These are phyloP conservation scores for Scophthalmus maximus DNA, from an alignment of 2,113 vertebrate genomes.

Conservation along the genomic window DNA sequence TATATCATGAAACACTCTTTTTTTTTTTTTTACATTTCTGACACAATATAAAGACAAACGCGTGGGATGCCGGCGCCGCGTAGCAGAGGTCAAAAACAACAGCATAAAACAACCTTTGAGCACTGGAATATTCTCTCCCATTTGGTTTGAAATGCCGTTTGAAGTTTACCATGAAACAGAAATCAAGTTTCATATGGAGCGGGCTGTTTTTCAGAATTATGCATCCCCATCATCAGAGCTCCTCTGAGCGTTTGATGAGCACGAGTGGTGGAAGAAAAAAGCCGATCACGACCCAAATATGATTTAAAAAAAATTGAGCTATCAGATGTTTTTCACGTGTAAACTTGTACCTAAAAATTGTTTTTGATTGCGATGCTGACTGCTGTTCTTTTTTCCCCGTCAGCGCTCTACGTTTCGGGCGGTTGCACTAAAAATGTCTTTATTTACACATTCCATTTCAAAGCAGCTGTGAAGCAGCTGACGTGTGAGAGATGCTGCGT, in stretches of 20 bases:
- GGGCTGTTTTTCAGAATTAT: slow-evolving; percentile 53
- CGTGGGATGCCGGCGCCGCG: slow-evolving; percentile 13
- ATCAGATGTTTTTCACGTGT: slow-evolving; percentile 12
- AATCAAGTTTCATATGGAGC: slow-evolving; percentile 50
- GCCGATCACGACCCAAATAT: slow-evolving; percentile 36
- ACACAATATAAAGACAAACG: slow-evolving; percentile 33
- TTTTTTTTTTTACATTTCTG: slow-evolving; percentile 28
- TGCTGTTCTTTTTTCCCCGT: background rate
- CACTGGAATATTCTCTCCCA: slow-evolving; percentile 42
- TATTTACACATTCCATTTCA: slow-evolving; percentile 33
- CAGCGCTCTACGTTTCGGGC: slow-evolving; percentile 25
- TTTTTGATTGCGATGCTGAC: background rate
- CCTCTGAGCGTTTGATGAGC: slow-evolving; percentile 64
- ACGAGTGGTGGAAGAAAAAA: slow-evolving; percentile 19
- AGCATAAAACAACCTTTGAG: slow-evolving; percentile 56
- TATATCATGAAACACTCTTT: slow-evolving; percentile 39
- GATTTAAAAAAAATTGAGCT: slow-evolving; percentile 19
- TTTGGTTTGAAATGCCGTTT: slow-evolving; percentile 67
- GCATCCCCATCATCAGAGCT: slow-evolving; percentile 41
- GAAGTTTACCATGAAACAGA: slow-evolving; percentile 63
- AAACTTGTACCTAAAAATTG: background rate
- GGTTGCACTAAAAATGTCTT: slow-evolving; percentile 31
- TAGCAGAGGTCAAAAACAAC: slow-evolving; percentile 54
- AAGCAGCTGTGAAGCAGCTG: slow-evolving; percentile 32
- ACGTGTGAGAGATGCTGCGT: slow-evolving; percentile 59